Conservation (phyloP, 2,888 invertebrate species). For the Drosophila acutilabella region DNA sequence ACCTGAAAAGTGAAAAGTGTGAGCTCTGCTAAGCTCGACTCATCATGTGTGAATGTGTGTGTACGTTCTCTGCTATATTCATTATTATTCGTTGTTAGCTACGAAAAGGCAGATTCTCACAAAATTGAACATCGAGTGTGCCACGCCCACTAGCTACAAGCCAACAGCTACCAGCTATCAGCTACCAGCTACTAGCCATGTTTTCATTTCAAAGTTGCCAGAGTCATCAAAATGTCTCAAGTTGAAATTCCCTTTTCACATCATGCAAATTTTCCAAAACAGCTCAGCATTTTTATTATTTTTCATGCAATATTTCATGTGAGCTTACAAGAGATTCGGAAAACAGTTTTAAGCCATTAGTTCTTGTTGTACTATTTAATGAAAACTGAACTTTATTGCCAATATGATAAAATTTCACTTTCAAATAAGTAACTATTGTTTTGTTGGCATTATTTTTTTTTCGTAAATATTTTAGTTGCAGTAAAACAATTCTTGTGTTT, state of each 20-base stretch:
- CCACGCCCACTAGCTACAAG: slow-evolving; percentile 33
- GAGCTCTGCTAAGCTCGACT: slow-evolving; percentile 18
- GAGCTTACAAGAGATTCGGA: no score
- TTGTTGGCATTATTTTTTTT: no score
- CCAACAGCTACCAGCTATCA: no score
- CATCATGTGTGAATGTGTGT: slow-evolving; percentile 11
- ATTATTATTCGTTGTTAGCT: slow-evolving; percentile 37
- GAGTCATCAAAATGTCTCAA: slow-evolving; percentile 40
- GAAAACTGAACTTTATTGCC: no score
- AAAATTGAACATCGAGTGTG: slow-evolving; percentile 53
- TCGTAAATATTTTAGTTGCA: no score
- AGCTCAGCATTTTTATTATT: slow-evolving; percentile 6
- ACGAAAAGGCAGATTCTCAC: slow-evolving; percentile 25
- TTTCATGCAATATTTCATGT: no score
- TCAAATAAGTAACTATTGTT: no score
- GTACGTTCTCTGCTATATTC: slow-evolving; percentile 32
- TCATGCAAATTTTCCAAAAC: slow-evolving; percentile 42
- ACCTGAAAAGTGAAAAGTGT: slow-evolving; percentile 67
- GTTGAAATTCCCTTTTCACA: slow-evolving; percentile 28
- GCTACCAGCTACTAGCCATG: neutral
- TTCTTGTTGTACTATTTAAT: no score
- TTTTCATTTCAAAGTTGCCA: slow-evolving; percentile 19
- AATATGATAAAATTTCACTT: no score
- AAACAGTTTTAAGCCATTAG: no score
- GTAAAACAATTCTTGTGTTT: no score